Evolutionary conservation across 1,140 invertebrate genomes (phyloP).

Genomic region (Tetramorium parvispinum): DNA sequence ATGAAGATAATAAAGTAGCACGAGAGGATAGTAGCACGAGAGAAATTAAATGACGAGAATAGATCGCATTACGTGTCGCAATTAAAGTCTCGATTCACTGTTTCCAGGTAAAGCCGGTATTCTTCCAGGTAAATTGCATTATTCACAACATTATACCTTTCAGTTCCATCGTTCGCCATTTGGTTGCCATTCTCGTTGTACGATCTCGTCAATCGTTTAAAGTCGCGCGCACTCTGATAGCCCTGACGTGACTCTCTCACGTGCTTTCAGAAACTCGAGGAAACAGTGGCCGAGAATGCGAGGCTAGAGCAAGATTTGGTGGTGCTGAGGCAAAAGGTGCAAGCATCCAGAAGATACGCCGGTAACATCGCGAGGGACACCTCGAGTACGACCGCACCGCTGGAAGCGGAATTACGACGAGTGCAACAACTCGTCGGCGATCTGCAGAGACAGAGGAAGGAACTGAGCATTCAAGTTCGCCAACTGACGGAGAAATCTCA

Average conservation of each 20-base stretch:
- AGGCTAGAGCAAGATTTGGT: conserved; percentile 94
- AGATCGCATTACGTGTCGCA: conserved; percentile 25
- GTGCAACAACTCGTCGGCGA: conserved; percentile 95
- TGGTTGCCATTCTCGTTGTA: conserved; percentile 43
- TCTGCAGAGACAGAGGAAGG: conserved; percentile 92
- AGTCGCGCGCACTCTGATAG: background rate
- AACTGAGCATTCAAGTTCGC: conserved; percentile 92
- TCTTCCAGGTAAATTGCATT: conserved; percentile 78
- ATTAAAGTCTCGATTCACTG: conserved; percentile 76
- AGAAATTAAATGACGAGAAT: conserved; percentile 26
- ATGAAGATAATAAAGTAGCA: background rate
- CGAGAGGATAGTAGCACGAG: background rate
- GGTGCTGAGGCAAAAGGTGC: conserved; percentile 93
- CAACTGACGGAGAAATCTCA: conserved; percentile 92
- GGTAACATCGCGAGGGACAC: conserved; percentile 80
- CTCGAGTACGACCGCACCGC: conserved; percentile 87
- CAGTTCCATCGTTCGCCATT: conserved; percentile 52
- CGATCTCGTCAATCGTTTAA: background rate
- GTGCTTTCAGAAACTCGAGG: conserved; percentile 92
- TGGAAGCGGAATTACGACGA: conserved; percentile 92
- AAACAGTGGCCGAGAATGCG: conserved; percentile 95
- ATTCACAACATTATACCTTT: conserved; percentile 57
- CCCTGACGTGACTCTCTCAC: background rate
- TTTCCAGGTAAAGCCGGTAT: conserved; percentile 80
- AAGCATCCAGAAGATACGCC: conserved; percentile 87